Evolutionary conservation across 2,113 vertebrate species (phyloP), one percentile per base, ranked within the genome.

Genomic region (Alectura lathami): DNA sequence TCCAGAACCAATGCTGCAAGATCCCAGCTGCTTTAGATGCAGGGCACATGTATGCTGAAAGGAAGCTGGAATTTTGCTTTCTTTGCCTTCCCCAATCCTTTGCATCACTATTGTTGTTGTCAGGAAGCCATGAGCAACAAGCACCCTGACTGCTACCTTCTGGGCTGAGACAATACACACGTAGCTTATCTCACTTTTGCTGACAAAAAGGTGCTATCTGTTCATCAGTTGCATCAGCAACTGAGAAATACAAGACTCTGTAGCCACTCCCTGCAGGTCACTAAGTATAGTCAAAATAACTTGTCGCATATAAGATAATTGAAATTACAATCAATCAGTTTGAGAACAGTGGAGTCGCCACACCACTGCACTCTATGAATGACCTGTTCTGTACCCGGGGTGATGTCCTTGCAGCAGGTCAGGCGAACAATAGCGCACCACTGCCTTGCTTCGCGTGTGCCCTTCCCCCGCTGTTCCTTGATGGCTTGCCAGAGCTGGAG

Each of bases 261-360:
- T 16, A 76, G 11, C 47, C 63, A 29, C 47, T 20, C 38, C 51
- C 59, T 67, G 15, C 43, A 60, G 36, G 66, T 34, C 8, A 1
- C 51, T 51, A 34, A 40, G 57, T 77, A 83, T n/a, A 34, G 59
- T 36, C 53, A 60, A 80, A 88, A 38, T 74, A 74, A 86, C 6
- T 6, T 23, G 13, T 54, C 64, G 45, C 0, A 1, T 23, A 66
- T 69, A 40, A 89, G 88, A 94, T 83, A 84, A 86, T 14, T 53
- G 72, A 80, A 89, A 93, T 77, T 23, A 40, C 22, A 85, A 89
- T 96, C 78, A 95, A 94, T 96, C 85, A 75, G 14, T 6, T 20
- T 43, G 40, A 57, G 72, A 94, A 94, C 79, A 90, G 68, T 70
- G 51, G 83, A 56, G 83, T 97, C 96, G 94, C 88, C 88, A 96